Base-by-base conservation (phyloP, 2,888 invertebrate species). In the Fragum sueziense region DNA sequence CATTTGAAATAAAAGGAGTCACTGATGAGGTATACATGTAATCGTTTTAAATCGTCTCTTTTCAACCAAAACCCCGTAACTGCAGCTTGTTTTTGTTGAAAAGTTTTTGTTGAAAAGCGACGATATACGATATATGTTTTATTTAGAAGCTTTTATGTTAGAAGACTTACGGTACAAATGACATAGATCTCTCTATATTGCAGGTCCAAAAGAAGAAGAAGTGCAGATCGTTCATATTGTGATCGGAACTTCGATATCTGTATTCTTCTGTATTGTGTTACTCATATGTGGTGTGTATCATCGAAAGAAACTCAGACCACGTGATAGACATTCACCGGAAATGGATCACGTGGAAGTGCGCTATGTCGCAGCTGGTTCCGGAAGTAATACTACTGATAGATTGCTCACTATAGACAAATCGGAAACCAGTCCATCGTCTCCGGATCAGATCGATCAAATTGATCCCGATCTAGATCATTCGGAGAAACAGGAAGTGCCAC, bases 331-430 rank as follows among this genome's bases (percentile, higher is more conserved):
- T 47, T 86, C 87, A 9, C 86, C 88, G 6, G 89, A 90, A 70
- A 86, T 88, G 22, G 90, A 91, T 75, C 88, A 90, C 59, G 90
- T 91, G 76, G 91, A 91, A 78, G 91, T 91, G 33, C 87, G 91
- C 17, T 91, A 91, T 73, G 90, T 91, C 17, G 90, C 91, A 9
- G 90, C 91, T 17, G 87, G 89, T 67, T 89, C 91, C 29, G 90
- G 90, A n/a, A 90, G 90, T 82, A 91, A 89, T 74, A 91, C 91
- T 14, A 90, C 90, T 20, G 91, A 91, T 80, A 84, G 90, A 79
- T 87, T 90, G 59, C 86, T 90, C 77, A 90, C 82, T 29, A 37
- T 86, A 47, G 86, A 88, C 70, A 83, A 86, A 70, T 79, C 82
- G 70, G 82, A 85, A 51, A 29, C 80, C 27, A 79, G 82, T 74